Base-by-base conservation (phyloP, 2,113 vertebrate species). In the Etheostoma spectabile region DNA sequence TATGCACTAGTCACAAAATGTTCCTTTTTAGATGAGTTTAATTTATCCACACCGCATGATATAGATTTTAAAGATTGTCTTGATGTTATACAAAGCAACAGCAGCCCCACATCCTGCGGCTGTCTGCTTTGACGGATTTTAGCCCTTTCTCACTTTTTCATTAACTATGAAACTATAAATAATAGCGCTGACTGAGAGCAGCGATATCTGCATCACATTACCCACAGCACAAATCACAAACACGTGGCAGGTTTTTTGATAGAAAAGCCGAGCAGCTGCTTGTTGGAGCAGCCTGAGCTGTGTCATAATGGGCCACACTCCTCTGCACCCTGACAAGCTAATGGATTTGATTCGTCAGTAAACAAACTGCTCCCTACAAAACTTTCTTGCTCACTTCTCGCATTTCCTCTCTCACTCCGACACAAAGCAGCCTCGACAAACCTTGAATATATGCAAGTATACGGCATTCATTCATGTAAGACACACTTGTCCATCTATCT, bases 261-360 rank as follows among this genome's bases (percentile, higher is more conserved):
- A 69, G 81, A 82, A 62, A 82, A 78, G 55, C 77, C 7, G 8
- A 88, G 81, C 72, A 74, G 76, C 83, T 70, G 71, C 83, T 73
- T 77, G 71, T 76, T 73, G 69, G 80, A 67, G 79, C 70, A 85
- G 81, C 57, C 76, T 57, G 63, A 53, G 70, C 79, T 51, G 73
- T 67, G 79, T 77, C 79, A 77, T 86, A 86, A 89, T 82, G 69
- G 84, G 70, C 81, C 85, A 85, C 88, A 85, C 76, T 83, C 70
- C 76, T 83, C 79, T 81, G 76, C 86, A 73, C 70, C 71, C 72
- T 80, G 86, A 89, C 86, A 93, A 86, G 81, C 72, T 88, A 88
- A 90, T 85, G 62, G 64, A 89, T 89, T 88, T 70, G 66, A 90
- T 88, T 88, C 51, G 11, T 63, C 75, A 62, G 59, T 84, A 88